phyloP scores from a whole-genome alignment of 2,797 vertebrate species.

The Dendrocincla fuliginosa region DNA sequence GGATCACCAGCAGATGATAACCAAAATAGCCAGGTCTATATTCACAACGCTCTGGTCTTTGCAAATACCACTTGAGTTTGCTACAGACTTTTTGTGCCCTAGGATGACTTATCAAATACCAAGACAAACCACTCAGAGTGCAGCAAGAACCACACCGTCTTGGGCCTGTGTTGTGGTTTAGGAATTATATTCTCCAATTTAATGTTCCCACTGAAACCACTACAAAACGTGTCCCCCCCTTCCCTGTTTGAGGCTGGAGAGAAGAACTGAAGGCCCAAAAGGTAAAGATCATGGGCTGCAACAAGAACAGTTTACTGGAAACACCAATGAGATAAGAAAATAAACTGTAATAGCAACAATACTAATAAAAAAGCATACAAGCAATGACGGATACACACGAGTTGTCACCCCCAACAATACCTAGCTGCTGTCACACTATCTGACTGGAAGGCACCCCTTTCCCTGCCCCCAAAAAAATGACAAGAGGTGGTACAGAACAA shows the following conservation, averaged over 20 bases:
- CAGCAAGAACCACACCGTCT: background rate
- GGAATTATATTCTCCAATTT: background rate
- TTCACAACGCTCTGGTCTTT: background rate
- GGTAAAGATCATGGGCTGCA: background rate
- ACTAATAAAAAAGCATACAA: background rate
- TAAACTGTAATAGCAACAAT: background rate
- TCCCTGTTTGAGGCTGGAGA: background rate
- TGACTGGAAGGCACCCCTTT: background rate
- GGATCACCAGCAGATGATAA: background rate
- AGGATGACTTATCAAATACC: background rate
- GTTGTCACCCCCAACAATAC: background rate
- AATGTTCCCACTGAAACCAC: background rate
- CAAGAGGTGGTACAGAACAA: background rate
- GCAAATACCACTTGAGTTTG: background rate
- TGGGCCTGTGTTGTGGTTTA: background rate
- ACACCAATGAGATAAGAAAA: background rate
- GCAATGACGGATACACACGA: fast-evolving
- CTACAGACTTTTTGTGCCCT: background rate
- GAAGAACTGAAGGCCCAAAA: background rate
- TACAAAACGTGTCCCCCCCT: fast-evolving
- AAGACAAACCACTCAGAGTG: background rate
- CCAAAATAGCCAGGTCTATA: background rate
- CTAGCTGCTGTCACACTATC: background rate
- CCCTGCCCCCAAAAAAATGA: background rate
- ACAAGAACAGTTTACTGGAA: background rate